phyloP scores from a whole-genome alignment of 1,140 invertebrate genomes.

The Chlorops oryzae region DNA sequence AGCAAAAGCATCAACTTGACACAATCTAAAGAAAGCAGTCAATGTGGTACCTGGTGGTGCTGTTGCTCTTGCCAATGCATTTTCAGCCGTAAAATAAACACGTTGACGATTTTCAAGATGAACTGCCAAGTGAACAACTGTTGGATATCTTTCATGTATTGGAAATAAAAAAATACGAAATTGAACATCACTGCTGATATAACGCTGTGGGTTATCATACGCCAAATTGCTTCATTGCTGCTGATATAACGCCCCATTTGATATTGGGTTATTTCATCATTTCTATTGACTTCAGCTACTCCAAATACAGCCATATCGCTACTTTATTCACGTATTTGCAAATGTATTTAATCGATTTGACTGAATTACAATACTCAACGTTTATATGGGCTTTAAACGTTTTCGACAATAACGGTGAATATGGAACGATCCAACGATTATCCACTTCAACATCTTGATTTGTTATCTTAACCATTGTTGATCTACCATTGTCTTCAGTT shows the following conservation, averaged over 20 bases:
- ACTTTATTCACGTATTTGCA: conserved; percentile 40
- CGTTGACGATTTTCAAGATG: conserved; percentile 28
- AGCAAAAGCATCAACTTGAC: no score
- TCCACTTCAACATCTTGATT: conserved; percentile 22
- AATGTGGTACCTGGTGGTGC: no score
- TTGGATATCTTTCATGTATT: conserved; percentile 39
- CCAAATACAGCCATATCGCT: conserved; percentile 23
- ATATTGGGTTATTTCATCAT: conserved; percentile 28
- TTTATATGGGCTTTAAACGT: conserved; percentile 32
- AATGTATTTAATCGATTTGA: conserved; percentile 48
- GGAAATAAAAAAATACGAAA: conserved; percentile 34
- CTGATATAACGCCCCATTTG: conserved; percentile 48
- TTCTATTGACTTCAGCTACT: neutral
- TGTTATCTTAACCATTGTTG: no score
- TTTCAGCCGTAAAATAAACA: conserved; percentile 36
- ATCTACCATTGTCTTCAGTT: conserved; percentile 37
- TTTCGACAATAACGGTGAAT: conserved; percentile 22
- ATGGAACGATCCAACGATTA: conserved; percentile 36
- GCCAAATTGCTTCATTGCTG: conserved; percentile 48
- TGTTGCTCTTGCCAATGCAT: conserved; percentile 20
- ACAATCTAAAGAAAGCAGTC: no score
- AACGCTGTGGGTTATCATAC: conserved; percentile 22
- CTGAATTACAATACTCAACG: conserved; percentile 39
- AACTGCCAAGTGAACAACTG: conserved; percentile 4
- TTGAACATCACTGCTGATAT: no score